Percentiles rank a stretch among this genome's conserved stretches.
Conservation (phyloP, 2,888 invertebrate species). For the Malthinus seriepunctatus region DNA sequence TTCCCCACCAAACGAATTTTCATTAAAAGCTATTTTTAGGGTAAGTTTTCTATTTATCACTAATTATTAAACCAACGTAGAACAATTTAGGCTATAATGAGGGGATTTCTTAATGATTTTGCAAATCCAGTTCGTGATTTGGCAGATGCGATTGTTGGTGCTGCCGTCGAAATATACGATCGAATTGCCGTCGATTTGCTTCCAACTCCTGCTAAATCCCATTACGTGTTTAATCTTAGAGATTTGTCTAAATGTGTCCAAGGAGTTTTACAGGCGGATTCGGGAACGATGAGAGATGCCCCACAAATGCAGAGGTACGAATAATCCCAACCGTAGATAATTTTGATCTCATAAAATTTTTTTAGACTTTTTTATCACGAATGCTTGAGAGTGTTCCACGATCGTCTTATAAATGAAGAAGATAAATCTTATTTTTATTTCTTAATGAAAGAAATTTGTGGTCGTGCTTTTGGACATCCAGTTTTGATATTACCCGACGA, state of each 20-base stretch:
- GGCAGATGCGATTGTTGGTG: constrained; percentile 74
- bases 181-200: constrained; percentile 78
- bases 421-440: constrained; percentile 82
- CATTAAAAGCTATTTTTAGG: constrained; percentile 79
- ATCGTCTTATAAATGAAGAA: constrained; percentile 79
- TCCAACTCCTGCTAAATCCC: constrained; percentile 90
- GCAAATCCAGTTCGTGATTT: constrained; percentile 68
- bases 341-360: constrained; percentile 19
- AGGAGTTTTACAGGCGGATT: constrained; percentile 84
- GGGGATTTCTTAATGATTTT: constrained; percentile 80
- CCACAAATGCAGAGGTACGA: constrained; percentile 66
- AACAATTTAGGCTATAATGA: constrained; percentile 63
- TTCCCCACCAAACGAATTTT: constrained; percentile 76
- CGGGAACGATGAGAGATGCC: constrained; percentile 66
- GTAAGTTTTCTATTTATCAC: constrained; percentile 42
- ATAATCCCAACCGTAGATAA: not conserved
- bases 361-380: constrained; percentile 88
- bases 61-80: not conserved
- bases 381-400: constrained; percentile 88
- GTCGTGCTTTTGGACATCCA: constrained; percentile 63
- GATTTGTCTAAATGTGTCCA: constrained; percentile 90
- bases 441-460: constrained; percentile 70
- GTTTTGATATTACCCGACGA: constrained; percentile 65
- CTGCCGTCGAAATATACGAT: constrained; percentile 82
- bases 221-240: constrained; percentile 90